These are phyloP conservation scores for Pyrocephalus nanus DNA, from an alignment of 2,797 vertebrate genomes.

Conservation along the genomic window DNA sequence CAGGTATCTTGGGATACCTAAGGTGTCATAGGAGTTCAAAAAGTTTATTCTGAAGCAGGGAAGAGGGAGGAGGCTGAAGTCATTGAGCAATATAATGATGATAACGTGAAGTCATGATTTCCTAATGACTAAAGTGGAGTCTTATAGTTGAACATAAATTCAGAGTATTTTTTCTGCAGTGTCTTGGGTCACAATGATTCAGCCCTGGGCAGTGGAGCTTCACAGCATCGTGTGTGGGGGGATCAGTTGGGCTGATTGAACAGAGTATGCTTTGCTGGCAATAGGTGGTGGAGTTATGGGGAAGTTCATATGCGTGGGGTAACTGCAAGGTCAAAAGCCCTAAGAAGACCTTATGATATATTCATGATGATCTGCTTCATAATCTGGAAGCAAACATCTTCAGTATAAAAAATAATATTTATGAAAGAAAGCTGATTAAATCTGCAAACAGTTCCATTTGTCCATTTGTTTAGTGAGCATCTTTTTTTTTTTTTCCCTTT, in stretches of 20 bases:
- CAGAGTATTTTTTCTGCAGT: background rate
- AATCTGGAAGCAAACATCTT: background rate
- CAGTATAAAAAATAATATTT: background rate
- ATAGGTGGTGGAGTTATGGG: background rate
- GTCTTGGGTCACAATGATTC: background rate
- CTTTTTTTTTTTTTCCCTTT: background rate
- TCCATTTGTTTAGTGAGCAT: background rate
- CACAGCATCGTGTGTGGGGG: fast-evolving
- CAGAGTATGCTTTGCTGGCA: background rate
- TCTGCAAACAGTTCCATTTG: background rate
- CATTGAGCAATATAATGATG: background rate
- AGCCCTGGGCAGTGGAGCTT: background rate
- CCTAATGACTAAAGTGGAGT: background rate
- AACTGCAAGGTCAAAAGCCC: background rate
- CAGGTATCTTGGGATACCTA: background rate
- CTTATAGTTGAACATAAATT: background rate
- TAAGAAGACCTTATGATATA: background rate
- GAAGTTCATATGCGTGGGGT: fast-evolving
- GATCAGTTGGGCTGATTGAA: background rate
- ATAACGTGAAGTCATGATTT: background rate
- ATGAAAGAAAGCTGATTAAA: background rate
- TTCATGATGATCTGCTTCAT: background rate
- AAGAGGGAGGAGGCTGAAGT: background rate
- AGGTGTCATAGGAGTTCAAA: background rate
- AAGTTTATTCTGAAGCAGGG: background rate